A percentile compares a stretch with the other conserved stretches of the same genome.
Conservation (phyloP, 2,888 invertebrate genomes). For the Aplocera efformata region DNA sequence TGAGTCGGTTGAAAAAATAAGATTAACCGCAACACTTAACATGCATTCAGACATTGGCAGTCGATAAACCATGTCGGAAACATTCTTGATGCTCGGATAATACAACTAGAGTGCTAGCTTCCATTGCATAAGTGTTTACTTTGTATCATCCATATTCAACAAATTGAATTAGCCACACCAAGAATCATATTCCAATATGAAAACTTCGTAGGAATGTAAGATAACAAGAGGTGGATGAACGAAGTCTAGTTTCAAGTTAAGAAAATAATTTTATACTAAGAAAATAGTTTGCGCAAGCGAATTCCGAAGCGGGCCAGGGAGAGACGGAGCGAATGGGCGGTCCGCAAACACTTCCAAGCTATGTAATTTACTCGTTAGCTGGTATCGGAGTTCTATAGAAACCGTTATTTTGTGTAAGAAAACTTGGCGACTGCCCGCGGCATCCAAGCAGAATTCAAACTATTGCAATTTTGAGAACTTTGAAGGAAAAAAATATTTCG, state of each 20-base stretch:
- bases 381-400: constrained; percentile 48
- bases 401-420: constrained; percentile 51
- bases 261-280: constrained; percentile 25
- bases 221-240: constrained; percentile 9
- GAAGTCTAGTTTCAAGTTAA: constrained; percentile 9
- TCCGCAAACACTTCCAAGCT: constrained; percentile 60
- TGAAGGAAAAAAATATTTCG: constrained; percentile 26
- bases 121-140: no score
- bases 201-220: no score
- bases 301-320: constrained; percentile 42
- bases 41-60: no score
- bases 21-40: no score
- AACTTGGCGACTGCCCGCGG: constrained; percentile 49
- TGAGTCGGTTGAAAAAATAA: no score
- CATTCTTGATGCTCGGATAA: no score
- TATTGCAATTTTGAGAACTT: constrained; percentile 42
- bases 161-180: no score
- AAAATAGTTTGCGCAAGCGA: constrained; percentile 39
- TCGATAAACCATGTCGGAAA: no score
- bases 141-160: no score
- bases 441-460: constrained; percentile 42
- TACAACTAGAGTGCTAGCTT: no score
- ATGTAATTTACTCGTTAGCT: constrained; percentile 66
- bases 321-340: constrained; percentile 50
- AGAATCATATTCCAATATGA: no score